Conservation (phyloP, 2,888 invertebrate species). For the Eristalis pertinax region DNA sequence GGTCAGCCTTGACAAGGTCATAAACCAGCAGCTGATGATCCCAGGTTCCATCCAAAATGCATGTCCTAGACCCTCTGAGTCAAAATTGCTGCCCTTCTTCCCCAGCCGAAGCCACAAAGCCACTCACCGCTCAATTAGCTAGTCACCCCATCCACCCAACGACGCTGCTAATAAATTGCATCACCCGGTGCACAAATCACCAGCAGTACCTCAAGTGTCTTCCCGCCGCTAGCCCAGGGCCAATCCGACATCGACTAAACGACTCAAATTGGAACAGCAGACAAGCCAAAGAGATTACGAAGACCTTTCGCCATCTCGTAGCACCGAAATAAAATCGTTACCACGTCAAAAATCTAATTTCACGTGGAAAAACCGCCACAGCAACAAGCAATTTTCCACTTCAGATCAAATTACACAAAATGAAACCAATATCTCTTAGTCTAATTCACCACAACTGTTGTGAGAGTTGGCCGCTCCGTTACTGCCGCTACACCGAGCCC, state of each 20-base stretch:
- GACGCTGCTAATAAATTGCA: neutral
- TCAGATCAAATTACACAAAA: constrained; percentile 72
- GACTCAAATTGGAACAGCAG: constrained; percentile 17
- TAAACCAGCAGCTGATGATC: no score
- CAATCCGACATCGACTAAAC: neutral
- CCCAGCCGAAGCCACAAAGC: neutral
- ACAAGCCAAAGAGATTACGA: constrained; percentile 1
- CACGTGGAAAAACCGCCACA: constrained; percentile 59
- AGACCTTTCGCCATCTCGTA: constrained; percentile 59
- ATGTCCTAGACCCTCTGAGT: neutral
- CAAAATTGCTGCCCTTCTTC: neutral
- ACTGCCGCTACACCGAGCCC: neutral
- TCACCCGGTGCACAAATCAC: neutral
- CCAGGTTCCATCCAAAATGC: no score
- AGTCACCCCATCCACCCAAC: neutral
- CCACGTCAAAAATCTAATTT: constrained; percentile 66
- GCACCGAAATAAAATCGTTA: constrained; percentile 66
- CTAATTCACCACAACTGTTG: constrained; percentile 56
- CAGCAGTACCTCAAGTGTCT: neutral
- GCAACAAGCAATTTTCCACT: constrained; percentile 70
- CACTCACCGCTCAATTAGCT: neutral
- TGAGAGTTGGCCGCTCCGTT: neutral
- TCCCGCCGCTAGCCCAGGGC: neutral
- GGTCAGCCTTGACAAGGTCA: no score
- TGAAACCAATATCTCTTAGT: constrained; percentile 72